Evolutionary conservation across 2,888 invertebrate species (phyloP).

Genomic region (Eurytoma californica): DNA sequence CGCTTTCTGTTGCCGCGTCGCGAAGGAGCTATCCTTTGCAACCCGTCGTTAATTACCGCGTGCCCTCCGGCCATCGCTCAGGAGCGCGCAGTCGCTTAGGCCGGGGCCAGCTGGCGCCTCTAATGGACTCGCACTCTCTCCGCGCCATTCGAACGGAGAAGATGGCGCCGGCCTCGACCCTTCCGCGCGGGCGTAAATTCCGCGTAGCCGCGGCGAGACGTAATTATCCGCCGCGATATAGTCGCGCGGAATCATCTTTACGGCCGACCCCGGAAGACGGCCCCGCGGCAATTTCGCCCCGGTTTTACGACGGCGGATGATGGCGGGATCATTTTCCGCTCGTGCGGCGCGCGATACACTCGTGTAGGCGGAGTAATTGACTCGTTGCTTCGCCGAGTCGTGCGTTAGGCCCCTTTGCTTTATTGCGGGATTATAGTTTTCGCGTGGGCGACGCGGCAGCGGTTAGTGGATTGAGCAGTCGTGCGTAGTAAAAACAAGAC

Average conservation of each 20-base stretch:
- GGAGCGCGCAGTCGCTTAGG: not conserved
- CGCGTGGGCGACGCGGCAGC: too few species aligned
- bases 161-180: not conserved
- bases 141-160: constrained; percentile 9
- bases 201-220: constrained; percentile 52
- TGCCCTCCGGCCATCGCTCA: not conserved
- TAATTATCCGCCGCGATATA: constrained; percentile 61
- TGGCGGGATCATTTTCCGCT: not conserved
- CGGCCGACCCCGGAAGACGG: constrained; percentile 57
- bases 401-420: too few species aligned
- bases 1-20: not conserved
- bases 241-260: constrained; percentile 61
- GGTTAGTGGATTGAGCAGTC: too few species aligned
- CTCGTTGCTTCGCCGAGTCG: too few species aligned
- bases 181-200: not conserved
- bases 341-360: too few species aligned
- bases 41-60: not conserved
- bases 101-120: not conserved
- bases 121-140: not conserved
- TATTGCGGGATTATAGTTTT: too few species aligned
- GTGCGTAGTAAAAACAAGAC: too few species aligned
- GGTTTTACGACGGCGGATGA: not conserved
- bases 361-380: too few species aligned
- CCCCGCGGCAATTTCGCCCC: constrained; percentile 50
- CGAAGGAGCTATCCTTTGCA: not conserved